Evolutionary conservation across 2,797 vertebrate species (phyloP).

Genomic region (Tympanoctomys barrerae): DNA sequence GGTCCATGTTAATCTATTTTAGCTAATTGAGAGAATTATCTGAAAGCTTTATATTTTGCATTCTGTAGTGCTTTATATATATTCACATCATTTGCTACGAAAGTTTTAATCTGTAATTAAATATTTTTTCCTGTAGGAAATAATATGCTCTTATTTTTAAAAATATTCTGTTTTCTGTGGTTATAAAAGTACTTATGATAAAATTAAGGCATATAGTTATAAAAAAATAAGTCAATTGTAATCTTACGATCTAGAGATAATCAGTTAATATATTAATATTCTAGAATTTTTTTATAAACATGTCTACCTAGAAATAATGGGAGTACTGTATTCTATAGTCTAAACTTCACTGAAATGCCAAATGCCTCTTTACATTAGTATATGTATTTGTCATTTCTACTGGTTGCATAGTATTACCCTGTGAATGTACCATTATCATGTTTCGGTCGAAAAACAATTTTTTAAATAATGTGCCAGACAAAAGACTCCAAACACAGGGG

Average conservation of each 20-base stretch:
- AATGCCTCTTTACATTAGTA: constrained; percentile 32
- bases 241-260: constrained; percentile 10
- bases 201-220: constrained; percentile 6
- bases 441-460: not conserved
- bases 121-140: constrained; percentile 56
- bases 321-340: not conserved
- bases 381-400: constrained; percentile 31
- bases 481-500: not conserved
- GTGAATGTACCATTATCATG: not conserved
- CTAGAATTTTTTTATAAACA: constrained; percentile 55
- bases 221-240: constrained; percentile 50
- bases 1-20: constrained; percentile 78
- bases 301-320: constrained; percentile 11
- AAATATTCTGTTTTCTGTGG: constrained; percentile 39
- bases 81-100: constrained; percentile 46
- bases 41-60: constrained; percentile 59
- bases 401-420: constrained; percentile 4
- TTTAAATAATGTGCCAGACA: not conserved
- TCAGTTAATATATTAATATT: constrained; percentile 54
- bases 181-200: constrained; percentile 19
- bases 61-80: constrained; percentile 28
- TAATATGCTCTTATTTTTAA: constrained; percentile 36
- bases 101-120: constrained; percentile 55
- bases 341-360: constrained; percentile 61
- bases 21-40: constrained; percentile 32